Conservation (phyloP, 2,113 vertebrate species). For the Tachysurus vachellii region DNA sequence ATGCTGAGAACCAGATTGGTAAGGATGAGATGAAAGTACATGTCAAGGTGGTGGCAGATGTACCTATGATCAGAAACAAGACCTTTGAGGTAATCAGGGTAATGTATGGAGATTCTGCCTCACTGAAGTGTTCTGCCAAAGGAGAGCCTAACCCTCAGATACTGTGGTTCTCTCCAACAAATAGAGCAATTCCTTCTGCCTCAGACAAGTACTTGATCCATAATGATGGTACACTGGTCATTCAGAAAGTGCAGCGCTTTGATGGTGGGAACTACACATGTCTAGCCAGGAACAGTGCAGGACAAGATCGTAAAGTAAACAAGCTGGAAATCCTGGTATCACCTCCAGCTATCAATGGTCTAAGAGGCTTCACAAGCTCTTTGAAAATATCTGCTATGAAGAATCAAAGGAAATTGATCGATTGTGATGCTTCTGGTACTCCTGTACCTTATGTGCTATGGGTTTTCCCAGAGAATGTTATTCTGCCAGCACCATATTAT, state of each 20-base stretch:
- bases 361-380: conserved; percentile 61
- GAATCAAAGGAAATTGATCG: conserved; percentile 73
- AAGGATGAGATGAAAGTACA: conserved; percentile 89
- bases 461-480: conserved; percentile 84
- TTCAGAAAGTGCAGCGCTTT: conserved; percentile 81
- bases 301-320: conserved; percentile 76
- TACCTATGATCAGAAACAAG: conserved; percentile 75
- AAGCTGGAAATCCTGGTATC: conserved; percentile 75
- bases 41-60: conserved; percentile 75
- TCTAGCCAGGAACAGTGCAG: conserved; percentile 75
- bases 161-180: conserved; percentile 84
- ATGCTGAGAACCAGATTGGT: conserved; percentile 87
- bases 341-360: conserved; percentile 80
- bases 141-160: conserved; percentile 79
- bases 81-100: conserved; percentile 63
- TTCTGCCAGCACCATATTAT: conserved; percentile 84
- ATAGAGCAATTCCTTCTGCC: conserved; percentile 68
- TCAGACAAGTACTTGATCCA: conserved; percentile 81
- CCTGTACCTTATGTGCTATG: conserved; percentile 81
- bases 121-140: conserved; percentile 75
- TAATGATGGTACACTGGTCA: conserved; percentile 79
- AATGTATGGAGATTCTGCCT: conserved; percentile 76
- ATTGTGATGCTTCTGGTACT: conserved; percentile 80
- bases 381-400: conserved; percentile 68
- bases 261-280: conserved; percentile 93